Percentiles rank a stretch among this genome's conserved stretches.
Evolutionary conservation across 2,888 invertebrate species (phyloP).

Genomic region (Dolichomitus sp.): DNA sequence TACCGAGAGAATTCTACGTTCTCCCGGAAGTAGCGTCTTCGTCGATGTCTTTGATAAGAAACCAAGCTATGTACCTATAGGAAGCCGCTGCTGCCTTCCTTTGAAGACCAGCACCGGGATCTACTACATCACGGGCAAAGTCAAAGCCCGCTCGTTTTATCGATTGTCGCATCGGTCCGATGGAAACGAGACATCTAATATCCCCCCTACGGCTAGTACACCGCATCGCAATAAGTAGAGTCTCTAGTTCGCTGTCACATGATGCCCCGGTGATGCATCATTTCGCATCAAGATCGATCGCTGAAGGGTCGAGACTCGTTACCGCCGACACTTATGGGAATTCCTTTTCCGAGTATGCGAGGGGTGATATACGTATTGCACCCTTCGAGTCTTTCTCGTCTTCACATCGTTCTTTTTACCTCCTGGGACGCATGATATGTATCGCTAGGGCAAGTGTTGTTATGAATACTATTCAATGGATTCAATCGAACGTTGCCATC

Average conservation of each 20-base stretch:
- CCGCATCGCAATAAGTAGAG: conserved; percentile 46
- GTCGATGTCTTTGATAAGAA: conserved; percentile 24
- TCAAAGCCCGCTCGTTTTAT: conserved; percentile 51
- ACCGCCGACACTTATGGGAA: conserved; percentile 58
- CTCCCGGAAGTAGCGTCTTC: conserved; percentile 20
- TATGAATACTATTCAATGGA: conserved; percentile 20
- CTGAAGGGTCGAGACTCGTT: conserved; percentile 57
- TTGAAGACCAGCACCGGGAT: conserved; percentile 22
- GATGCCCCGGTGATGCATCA: conserved; percentile 51
- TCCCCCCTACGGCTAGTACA: conserved; percentile 5
- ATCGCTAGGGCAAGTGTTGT: not conserved
- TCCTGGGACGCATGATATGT: not conserved
- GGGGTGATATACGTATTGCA: conserved; percentile 16
- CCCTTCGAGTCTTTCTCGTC: conserved; percentile 5
- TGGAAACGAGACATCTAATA: conserved; percentile 27
- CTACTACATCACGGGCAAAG: conserved; percentile 18
- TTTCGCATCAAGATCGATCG: conserved; percentile 61
- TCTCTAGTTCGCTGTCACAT: conserved; percentile 50
- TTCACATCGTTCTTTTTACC: conserved; percentile 10
- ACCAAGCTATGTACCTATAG: conserved; percentile 8
- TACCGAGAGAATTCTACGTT: not conserved
- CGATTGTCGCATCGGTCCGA: conserved; percentile 34
- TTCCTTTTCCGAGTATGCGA: conserved; percentile 40
- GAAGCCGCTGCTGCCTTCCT: conserved; percentile 23
- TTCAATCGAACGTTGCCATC: conserved; percentile 30